Evolutionary conservation across 2,797 vertebrate species (phyloP).

Genomic region (Neosalanx taihuensis): DNA sequence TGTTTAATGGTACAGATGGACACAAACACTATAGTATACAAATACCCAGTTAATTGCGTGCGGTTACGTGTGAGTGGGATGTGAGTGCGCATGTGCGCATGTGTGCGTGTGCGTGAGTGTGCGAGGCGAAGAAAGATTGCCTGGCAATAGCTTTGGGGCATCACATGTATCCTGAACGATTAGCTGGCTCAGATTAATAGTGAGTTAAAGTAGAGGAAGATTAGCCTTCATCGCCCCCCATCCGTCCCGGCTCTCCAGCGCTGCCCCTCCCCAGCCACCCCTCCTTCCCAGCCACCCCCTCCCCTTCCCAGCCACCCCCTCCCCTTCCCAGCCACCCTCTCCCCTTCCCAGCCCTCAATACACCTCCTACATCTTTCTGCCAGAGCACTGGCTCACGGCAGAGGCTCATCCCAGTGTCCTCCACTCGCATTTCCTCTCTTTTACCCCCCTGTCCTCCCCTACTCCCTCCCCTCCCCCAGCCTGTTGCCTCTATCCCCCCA

Average conservation of each 20-base stretch:
- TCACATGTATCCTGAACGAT: slow-evolving; percentile 24
- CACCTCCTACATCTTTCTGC: slow-evolving; percentile 58
- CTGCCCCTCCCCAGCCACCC: background rate
- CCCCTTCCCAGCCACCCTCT: slow-evolving; percentile 15
- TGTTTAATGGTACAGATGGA: too few relatives aligned
- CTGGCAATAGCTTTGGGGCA: background rate
- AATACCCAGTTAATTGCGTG: too few relatives aligned
- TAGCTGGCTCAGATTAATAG: slow-evolving; percentile 39
- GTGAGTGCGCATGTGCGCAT: background rate
- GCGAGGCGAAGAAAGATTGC: background rate
- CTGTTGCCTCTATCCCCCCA: too few relatives aligned
- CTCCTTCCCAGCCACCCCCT: background rate
- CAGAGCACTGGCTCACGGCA: slow-evolving; percentile 76
- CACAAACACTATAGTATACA: too few relatives aligned
- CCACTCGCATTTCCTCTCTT: slow-evolving; percentile 60
- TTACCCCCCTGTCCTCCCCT: too few relatives aligned
- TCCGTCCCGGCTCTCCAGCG: too few relatives aligned
- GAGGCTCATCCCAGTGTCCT: too few relatives aligned
- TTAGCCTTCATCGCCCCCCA: slow-evolving; percentile 6
- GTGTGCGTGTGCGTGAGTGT: background rate
- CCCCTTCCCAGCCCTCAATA: slow-evolving; percentile 1
- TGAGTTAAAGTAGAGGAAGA: slow-evolving; percentile 38
- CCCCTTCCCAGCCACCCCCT: background rate
- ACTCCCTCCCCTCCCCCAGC: too few relatives aligned
- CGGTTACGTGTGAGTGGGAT: background rate